Conservation (phyloP, 2,888 invertebrate genomes). For the Alloplasta piceator region DNA sequence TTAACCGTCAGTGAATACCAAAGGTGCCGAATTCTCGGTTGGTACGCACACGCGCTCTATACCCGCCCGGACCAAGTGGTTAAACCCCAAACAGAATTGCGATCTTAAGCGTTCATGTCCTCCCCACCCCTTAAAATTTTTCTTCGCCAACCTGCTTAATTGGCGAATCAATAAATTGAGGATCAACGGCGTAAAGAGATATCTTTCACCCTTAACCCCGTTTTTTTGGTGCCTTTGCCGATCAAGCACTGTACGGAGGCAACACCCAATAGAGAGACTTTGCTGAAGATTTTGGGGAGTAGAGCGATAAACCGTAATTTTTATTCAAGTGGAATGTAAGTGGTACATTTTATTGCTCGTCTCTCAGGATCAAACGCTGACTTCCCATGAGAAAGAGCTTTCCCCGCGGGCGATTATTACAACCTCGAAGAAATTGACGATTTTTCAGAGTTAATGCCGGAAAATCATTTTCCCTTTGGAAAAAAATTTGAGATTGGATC, state of each 20-base stretch:
- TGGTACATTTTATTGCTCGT: no score
- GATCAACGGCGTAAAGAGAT: slow-evolving; percentile 16
- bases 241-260: no score
- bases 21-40: slow-evolving; percentile 65
- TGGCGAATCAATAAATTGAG: slow-evolving; percentile 50
- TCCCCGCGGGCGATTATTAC: no score
- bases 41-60: slow-evolving; percentile 30
- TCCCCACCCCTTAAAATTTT: slow-evolving; percentile 1
- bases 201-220: slow-evolving; percentile 13
- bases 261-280: no score
- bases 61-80: slow-evolving; percentile 5
- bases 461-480: background rate
- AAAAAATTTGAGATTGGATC: slow-evolving; percentile 37
- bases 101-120: slow-evolving; percentile 19
- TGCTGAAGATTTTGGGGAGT: no score
- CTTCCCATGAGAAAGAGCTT: no score
- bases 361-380: no score
- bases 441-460: no score
- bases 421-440: no score
- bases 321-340: no score
- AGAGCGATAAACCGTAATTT: no score
- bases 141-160: slow-evolving; percentile 40
- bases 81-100: slow-evolving; percentile 55
- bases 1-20: slow-evolving; percentile 67
- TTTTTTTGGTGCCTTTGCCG: background rate